A percentile compares a stretch with the other conserved stretches of the same genome.
These are phyloP conservation scores for Procambarus virginalis DNA, from an alignment of 1,140 invertebrate genomes.

Conservation along the genomic window DNA sequence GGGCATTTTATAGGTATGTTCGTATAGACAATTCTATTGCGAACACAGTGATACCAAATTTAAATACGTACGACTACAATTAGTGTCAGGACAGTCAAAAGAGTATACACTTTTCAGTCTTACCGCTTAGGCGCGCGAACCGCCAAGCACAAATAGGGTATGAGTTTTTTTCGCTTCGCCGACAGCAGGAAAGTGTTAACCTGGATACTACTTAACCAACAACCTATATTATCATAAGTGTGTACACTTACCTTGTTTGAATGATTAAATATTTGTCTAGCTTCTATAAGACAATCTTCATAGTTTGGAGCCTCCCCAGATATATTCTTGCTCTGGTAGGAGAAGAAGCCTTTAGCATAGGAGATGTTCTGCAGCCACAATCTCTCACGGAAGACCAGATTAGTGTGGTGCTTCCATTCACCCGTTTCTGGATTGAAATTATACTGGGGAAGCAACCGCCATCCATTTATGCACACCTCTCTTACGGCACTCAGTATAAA, in stretches of 20 bases:
- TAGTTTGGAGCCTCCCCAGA: constrained; percentile 37
- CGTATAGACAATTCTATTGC: no score
- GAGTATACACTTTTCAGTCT: no score
- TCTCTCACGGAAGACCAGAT: constrained; percentile 76
- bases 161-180: no score
- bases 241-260: constrained; percentile 79
- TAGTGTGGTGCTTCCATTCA: constrained; percentile 90
- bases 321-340: constrained; percentile 78
- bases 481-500: constrained; percentile 90
- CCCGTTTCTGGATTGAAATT: constrained; percentile 89
- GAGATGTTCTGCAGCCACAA: constrained; percentile 80
- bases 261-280: constrained; percentile 85
- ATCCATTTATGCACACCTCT: constrained; percentile 90
- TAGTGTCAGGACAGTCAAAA: no score
- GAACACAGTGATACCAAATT: no score
- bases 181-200: no score
- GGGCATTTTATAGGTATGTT: no score
- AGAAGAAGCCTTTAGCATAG: constrained; percentile 74
- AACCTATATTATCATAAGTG: no score
- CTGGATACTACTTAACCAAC: no score
- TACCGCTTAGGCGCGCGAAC: no score
- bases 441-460: constrained; percentile 92
- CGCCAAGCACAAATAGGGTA: no score
- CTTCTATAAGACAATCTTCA: constrained; percentile 73
- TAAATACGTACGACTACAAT: no score